Conservation (phyloP, 2,797 vertebrate species). For the Muscicapa striata region DNA sequence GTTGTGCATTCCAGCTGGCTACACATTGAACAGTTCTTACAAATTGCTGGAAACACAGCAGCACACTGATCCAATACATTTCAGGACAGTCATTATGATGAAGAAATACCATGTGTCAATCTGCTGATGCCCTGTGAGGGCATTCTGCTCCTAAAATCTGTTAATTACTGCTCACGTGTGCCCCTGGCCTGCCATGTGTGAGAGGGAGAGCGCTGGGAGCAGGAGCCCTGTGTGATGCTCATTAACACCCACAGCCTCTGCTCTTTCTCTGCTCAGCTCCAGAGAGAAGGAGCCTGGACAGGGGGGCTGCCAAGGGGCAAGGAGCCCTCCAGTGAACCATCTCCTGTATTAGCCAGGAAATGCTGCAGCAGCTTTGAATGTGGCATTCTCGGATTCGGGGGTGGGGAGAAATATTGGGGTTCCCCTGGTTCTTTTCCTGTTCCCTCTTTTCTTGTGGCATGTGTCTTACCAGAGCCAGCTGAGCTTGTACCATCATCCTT, state of each 20-base stretch:
- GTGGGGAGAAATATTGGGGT: background rate
- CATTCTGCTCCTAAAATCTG: conserved; percentile 42
- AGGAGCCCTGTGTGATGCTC: background rate
- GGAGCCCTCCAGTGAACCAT: background rate
- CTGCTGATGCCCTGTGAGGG: background rate
- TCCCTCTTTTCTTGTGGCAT: background rate
- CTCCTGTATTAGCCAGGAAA: background rate
- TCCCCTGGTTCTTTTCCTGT: background rate
- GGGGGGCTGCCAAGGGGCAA: background rate
- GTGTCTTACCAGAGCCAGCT: background rate
- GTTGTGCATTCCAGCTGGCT: conserved; percentile 57
- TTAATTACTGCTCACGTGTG: conserved; percentile 43
- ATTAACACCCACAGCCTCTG: background rate
- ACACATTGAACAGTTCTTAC: conserved; percentile 32
- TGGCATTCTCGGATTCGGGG: background rate
- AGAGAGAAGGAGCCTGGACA: background rate
- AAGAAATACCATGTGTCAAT: conserved; percentile 68
- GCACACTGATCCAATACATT: background rate
- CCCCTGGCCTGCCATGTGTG: rapidly evolving
- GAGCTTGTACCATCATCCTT: background rate
- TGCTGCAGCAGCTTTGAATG: background rate
- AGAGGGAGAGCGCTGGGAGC: background rate
- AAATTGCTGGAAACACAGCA: conserved; percentile 42
- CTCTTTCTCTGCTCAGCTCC: background rate
- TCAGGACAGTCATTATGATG: conserved; percentile 39